phyloP scores from a whole-genome alignment of 2,113 vertebrate species.

The Saimiri boliviensis region DNA sequence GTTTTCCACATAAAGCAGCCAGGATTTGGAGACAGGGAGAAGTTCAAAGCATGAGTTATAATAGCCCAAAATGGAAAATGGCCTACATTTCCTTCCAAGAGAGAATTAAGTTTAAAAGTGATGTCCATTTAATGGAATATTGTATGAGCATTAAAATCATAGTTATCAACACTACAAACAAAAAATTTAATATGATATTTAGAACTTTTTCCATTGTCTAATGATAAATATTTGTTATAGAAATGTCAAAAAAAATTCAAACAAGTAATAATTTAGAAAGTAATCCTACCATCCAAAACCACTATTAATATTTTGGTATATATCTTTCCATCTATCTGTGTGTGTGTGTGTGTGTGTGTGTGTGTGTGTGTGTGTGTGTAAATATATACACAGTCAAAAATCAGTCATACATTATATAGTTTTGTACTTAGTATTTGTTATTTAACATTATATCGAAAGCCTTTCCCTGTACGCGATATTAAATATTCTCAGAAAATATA shows the following conservation, averaged over 20 bases:
- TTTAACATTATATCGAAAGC: background rate
- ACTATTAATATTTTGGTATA: background rate
- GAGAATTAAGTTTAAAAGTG: background rate
- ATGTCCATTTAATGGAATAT: background rate
- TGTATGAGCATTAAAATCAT: background rate
- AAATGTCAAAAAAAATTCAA: background rate
- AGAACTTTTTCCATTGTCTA: background rate
- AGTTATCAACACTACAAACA: background rate
- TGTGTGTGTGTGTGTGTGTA: background rate
- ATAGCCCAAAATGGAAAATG: background rate
- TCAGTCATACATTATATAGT: background rate
- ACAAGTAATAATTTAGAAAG: background rate
- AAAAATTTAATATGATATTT: background rate
- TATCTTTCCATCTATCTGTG: background rate
- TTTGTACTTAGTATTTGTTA: conserved; percentile 30
- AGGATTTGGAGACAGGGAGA: background rate
- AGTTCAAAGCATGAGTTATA: background rate
- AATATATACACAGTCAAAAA: background rate
- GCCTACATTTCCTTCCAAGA: background rate
- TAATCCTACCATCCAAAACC: background rate
- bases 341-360: too few relatives aligned
- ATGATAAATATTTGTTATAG: background rate
- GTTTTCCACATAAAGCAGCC: background rate
- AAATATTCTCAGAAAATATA: background rate
- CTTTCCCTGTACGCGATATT: conserved; percentile 26